These are phyloP conservation scores for Lampris megalopsis DNA, from an alignment of 2,113 vertebrate species.

Conservation along the genomic window DNA sequence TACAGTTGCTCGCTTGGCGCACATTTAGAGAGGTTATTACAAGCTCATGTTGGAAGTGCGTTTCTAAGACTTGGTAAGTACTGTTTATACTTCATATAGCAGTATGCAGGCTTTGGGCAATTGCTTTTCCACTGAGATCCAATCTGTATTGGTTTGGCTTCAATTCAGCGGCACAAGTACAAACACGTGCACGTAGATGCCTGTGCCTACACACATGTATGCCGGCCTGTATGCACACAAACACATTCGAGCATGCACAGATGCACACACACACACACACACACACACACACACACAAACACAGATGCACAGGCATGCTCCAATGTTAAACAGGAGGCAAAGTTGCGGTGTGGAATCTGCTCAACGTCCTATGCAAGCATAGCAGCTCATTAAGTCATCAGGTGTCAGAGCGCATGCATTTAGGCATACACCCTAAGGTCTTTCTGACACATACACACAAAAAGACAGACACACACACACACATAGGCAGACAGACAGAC, in stretches of 20 bases:
- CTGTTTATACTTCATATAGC: constrained; percentile 41
- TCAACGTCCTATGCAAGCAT: constrained; percentile 13
- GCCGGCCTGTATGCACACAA: background rate
- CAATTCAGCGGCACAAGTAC: background rate
- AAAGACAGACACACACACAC: background rate
- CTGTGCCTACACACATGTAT: background rate
- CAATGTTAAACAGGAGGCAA: background rate
- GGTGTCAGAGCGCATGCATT: constrained; percentile 31
- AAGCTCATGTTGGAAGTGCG: constrained; percentile 16
- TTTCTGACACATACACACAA: background rate
- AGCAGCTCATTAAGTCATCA: constrained; percentile 47
- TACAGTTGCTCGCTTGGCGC: constrained; percentile 34
- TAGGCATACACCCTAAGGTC: constrained; percentile 35
- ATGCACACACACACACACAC: constrained; percentile 5
- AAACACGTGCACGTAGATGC: background rate
- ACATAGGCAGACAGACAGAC: constrained; percentile 10
- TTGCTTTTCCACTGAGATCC: constrained; percentile 32
- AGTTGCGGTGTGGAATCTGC: background rate
- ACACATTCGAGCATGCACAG: background rate
- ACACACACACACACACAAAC: background rate
- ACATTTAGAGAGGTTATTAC: constrained; percentile 10
- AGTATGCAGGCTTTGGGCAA: constrained; percentile 29
- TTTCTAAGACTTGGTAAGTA: constrained; percentile 21
- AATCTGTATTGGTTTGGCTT: constrained; percentile 15
- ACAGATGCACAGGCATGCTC: background rate